Conservation (phyloP, 2,888 invertebrate genomes). For the Thera obeliscata region DNA sequence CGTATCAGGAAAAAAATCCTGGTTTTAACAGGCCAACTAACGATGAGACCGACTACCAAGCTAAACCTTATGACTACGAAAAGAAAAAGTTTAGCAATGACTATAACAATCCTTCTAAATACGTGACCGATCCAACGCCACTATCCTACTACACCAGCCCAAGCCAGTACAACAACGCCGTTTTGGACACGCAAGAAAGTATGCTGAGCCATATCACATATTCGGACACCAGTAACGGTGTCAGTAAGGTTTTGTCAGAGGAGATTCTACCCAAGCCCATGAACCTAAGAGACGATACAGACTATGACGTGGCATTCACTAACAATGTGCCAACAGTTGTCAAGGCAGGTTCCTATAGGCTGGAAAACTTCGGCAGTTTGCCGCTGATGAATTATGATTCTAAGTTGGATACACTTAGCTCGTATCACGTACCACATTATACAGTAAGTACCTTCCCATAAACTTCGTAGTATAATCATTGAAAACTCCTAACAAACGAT, state of each 20-base stretch:
- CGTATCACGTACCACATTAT: constrained; percentile 78
- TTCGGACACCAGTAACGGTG: constrained; percentile 26
- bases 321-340: constrained; percentile 65
- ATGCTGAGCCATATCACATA: constrained; percentile 42
- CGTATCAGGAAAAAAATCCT: constrained; percentile 24
- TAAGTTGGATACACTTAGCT: constrained; percentile 69
- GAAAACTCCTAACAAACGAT: not conserved
- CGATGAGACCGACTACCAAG: not conserved
- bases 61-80: constrained; percentile 20
- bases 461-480: not conserved
- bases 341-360: constrained; percentile 59
- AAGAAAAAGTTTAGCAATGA: constrained; percentile 25
- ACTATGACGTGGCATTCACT: constrained; percentile 62
- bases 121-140: constrained; percentile 39
- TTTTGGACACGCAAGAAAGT: constrained; percentile 47
- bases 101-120: constrained; percentile 16
- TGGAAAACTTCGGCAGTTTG: constrained; percentile 68
- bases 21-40: constrained; percentile 12
- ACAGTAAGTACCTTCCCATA: constrained; percentile 65
- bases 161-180: constrained; percentile 22
- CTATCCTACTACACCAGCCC: constrained; percentile 7
- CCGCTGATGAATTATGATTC: constrained; percentile 74
- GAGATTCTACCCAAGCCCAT: constrained; percentile 63
- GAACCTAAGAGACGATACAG: constrained; percentile 63
- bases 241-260: constrained; percentile 46